These are phyloP conservation scores for Arothron firmamentum DNA, from an alignment of 2,113 vertebrate species.

Conservation along the genomic window DNA sequence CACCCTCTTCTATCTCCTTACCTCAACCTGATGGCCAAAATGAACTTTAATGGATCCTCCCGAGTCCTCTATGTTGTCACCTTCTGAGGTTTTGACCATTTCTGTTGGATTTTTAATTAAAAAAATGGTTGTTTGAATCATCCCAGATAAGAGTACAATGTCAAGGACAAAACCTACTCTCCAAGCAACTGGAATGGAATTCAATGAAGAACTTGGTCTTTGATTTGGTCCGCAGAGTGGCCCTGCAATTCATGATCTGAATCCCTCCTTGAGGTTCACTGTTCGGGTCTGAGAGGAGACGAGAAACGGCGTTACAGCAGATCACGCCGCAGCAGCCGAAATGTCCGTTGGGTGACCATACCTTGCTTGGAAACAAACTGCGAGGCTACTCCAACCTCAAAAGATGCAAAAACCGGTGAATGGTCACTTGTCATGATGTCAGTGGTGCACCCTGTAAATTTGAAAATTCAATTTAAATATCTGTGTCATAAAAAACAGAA, in stretches of 20 bases:
- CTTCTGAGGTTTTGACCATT: conserved; percentile 89
- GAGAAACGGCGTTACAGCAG: background rate
- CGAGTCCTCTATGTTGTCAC: conserved; percentile 84
- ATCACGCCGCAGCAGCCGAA: background rate
- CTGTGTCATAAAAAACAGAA: background rate
- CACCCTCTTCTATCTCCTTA: conserved; percentile 54
- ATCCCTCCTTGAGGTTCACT: conserved; percentile 83
- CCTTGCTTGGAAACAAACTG: conserved; percentile 97
- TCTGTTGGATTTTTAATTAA: conserved; percentile 67
- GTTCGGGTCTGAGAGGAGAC: conserved; percentile 76
- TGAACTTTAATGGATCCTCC: conserved; percentile 87
- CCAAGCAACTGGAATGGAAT: conserved; percentile 93
- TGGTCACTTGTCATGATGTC: conserved; percentile 97
- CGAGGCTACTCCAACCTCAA: conserved; percentile 95
- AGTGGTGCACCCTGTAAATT: conserved; percentile 84
- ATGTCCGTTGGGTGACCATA: conserved; percentile 31
- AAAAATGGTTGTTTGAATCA: conserved; percentile 4
- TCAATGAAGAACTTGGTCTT: conserved; percentile 98
- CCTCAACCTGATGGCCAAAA: conserved; percentile 86
- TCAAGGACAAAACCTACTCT: conserved; percentile 73
- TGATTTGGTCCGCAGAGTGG: conserved; percentile 89
- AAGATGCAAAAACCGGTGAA: conserved; percentile 94
- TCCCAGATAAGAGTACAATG: background rate
- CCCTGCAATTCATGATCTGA: conserved; percentile 86
- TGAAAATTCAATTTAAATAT: conserved; percentile 9